Conservation (phyloP, 2,888 invertebrate species). For the Hoplodrina ambigua region DNA sequence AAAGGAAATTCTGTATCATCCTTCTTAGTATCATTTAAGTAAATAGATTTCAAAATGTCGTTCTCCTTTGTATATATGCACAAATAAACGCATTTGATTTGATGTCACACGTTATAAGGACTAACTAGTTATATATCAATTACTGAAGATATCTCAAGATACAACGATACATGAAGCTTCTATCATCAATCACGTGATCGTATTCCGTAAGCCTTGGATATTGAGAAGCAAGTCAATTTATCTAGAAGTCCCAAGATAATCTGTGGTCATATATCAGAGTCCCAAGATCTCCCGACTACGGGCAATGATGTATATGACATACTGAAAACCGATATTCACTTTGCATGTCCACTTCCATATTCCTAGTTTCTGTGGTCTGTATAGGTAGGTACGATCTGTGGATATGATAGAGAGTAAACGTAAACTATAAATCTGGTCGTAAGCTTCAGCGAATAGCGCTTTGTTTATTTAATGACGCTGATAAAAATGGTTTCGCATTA, state of each 20-base stretch:
- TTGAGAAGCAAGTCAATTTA: constrained; percentile 27
- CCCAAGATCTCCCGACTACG: background rate
- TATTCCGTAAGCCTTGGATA: constrained; percentile 13
- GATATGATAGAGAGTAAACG: constrained; percentile 16
- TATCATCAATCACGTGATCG: constrained; percentile 28
- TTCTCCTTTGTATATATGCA: background rate
- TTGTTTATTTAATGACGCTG: background rate
- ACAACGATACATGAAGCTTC: constrained; percentile 6
- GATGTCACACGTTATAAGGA: too few relatives aligned
- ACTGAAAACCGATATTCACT: constrained; percentile 10
- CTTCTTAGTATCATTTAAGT: too few relatives aligned
- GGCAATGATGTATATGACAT: background rate
- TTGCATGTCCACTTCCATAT: background rate
- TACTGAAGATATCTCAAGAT: background rate
- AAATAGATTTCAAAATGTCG: background rate
- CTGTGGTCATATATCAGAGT: constrained; percentile 19
- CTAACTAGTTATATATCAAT: constrained; percentile 7
- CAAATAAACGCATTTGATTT: too few relatives aligned
- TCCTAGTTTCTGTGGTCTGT: constrained; percentile 1
- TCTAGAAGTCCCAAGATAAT: constrained; percentile 24
- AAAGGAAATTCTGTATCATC: too few relatives aligned
- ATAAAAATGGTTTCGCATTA: constrained; percentile 21
- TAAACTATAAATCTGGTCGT: constrained; percentile 5
- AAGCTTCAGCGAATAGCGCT: constrained; percentile 8
- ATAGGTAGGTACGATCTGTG: background rate